A percentile compares a stretch with the other conserved stretches of the same genome.
Conservation (phyloP, 2,113 vertebrate species). For the Ptychochromis oligacanthus region DNA sequence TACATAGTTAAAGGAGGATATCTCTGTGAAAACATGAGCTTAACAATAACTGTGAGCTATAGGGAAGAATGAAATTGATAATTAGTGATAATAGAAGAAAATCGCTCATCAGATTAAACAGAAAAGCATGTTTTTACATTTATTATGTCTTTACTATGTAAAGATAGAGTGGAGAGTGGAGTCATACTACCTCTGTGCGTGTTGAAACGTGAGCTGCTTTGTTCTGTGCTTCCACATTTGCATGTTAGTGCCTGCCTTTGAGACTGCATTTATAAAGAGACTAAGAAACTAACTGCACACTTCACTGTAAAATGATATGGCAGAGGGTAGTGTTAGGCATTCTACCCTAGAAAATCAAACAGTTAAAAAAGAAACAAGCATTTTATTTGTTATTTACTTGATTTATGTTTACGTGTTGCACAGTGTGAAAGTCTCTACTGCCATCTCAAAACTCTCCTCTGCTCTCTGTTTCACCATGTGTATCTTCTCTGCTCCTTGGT, state of each 20-base stretch:
- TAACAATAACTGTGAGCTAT: constrained; percentile 1
- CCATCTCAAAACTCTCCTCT: neutral
- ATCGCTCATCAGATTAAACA: neutral
- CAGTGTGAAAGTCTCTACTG: neutral
- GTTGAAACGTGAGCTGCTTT: neutral
- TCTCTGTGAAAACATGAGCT: neutral
- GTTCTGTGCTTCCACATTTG: neutral
- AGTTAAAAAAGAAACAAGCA: neutral
- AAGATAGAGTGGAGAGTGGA: neutral
- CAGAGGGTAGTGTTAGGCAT: neutral
- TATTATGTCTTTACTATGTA: neutral
- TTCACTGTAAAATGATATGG: neutral
- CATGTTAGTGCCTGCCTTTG: neutral
- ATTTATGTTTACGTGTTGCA: neutral
- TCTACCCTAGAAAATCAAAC: neutral
- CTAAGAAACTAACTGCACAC: neutral
- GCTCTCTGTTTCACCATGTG: neutral
- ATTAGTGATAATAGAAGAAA: neutral
- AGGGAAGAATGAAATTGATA: neutral
- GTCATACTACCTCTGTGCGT: neutral
- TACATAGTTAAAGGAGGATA: neutral
- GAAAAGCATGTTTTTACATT: neutral
- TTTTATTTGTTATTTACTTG: neutral
- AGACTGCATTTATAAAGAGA: neutral
- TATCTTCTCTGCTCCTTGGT: neutral